A percentile compares a stretch with the other conserved stretches of the same genome.
These are phyloP conservation scores for Tragelaphus oryx DNA, from an alignment of 2,797 vertebrate genomes.

Conservation along the genomic window DNA sequence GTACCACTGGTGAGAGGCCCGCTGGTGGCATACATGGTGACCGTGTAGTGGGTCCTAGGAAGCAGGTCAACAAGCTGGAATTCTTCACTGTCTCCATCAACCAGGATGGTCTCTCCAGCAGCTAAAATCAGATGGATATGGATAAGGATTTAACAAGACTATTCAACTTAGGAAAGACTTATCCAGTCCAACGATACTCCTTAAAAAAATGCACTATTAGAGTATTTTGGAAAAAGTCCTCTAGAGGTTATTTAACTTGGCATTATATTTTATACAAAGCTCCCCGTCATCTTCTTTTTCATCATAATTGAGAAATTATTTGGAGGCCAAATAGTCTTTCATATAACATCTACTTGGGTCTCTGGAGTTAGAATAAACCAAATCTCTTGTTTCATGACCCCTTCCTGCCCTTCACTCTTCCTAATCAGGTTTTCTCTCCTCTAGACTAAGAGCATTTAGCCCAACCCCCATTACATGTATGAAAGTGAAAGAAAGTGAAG, in stretches of 20 bases:
- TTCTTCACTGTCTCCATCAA: constrained; percentile 91
- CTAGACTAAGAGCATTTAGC: not conserved
- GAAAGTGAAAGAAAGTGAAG: not conserved
- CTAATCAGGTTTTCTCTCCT: not conserved
- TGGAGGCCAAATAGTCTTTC: not conserved
- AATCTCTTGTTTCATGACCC: not conserved
- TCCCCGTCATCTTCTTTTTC: not conserved
- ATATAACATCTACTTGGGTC: not conserved
- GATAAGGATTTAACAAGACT: not conserved
- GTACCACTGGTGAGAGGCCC: constrained; percentile 93
- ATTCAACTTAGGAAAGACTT: not conserved
- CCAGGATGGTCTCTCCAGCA: constrained; percentile 93
- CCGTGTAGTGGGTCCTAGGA: constrained; percentile 91
- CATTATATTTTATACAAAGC: not conserved
- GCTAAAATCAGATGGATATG: constrained; percentile 78
- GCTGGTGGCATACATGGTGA: constrained; percentile 91
- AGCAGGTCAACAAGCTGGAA: constrained; percentile 91
- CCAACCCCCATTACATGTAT: not conserved
- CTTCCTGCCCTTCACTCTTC: not conserved
- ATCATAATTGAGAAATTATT: not conserved
- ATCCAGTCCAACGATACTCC: not conserved
- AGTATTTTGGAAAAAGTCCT: not conserved
- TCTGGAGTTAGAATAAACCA: not conserved
- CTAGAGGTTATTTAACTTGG: not conserved
- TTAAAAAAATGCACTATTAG: not conserved